These are phyloP conservation scores for Uria aalge DNA, from an alignment of 2,113 vertebrate genomes.

Conservation along the genomic window DNA sequence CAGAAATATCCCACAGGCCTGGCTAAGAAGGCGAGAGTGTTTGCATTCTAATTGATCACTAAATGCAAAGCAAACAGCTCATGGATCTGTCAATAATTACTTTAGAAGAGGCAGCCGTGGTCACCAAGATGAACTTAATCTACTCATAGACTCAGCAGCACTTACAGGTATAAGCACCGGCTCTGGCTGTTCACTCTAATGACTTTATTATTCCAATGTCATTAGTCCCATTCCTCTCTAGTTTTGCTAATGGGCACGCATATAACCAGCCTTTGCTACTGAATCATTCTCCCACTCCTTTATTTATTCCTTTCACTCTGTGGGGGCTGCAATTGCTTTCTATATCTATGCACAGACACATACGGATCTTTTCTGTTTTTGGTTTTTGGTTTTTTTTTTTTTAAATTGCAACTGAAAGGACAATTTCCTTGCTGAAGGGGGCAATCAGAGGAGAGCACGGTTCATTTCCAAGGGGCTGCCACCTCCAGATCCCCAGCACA, in stretches of 20 bases:
- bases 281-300: conserved; percentile 65
- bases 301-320: conserved; percentile 62
- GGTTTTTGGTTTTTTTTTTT: not conserved
- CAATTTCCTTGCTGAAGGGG: conserved; percentile 49
- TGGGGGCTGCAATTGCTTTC: conserved; percentile 40
- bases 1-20: conserved; percentile 35
- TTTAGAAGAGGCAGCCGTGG: conserved; percentile 16
- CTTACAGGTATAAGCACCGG: conserved; percentile 28
- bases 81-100: conserved; percentile 56
- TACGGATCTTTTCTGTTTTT: not conserved
- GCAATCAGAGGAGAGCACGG: conserved; percentile 4
- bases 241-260: conserved; percentile 68
- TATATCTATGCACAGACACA: conserved; percentile 34
- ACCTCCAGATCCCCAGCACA: conserved; percentile 23
- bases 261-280: conserved; percentile 46
- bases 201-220: conserved; percentile 69
- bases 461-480: conserved; percentile 19
- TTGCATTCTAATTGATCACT: conserved; percentile 53
- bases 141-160: conserved; percentile 23
- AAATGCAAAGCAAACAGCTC: conserved; percentile 55
- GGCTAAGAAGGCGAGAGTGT: conserved; percentile 26
- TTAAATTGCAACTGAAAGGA: conserved; percentile 44
- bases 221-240: conserved; percentile 62
- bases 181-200: conserved; percentile 70
- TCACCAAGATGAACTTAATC: conserved; percentile 56